Conservation (phyloP, 2,797 vertebrate species). For the Octomys mimax region DNA sequence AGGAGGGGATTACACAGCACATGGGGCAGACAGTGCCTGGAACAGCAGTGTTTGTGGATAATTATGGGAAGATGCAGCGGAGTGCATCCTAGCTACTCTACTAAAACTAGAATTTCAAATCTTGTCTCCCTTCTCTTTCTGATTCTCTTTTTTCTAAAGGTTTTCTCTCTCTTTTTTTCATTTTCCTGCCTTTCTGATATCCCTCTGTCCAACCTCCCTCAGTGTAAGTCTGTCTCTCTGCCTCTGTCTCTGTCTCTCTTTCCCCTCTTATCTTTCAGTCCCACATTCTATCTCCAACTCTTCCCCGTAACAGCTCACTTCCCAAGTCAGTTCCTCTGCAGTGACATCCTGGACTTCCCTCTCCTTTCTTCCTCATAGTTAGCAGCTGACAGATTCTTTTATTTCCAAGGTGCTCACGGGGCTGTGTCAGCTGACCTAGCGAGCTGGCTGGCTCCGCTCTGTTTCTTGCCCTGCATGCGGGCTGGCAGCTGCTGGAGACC, state of each 20-base stretch:
- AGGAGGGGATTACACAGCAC: background rate
- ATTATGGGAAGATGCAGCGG: constrained; percentile 48
- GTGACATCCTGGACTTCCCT: background rate
- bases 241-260: fast-evolving
- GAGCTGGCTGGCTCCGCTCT: background rate
- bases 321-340: background rate
- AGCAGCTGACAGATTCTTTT: background rate
- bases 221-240: background rate
- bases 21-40: background rate
- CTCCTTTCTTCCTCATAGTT: background rate
- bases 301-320: background rate
- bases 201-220: background rate
- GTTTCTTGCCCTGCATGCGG: background rate
- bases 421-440: background rate
- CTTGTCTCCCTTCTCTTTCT: background rate
- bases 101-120: background rate
- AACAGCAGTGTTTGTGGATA: constrained; percentile 79
- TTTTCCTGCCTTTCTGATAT: background rate
- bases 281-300: background rate
- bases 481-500: background rate
- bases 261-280: background rate
- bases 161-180: background rate
- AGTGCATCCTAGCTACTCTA: background rate
- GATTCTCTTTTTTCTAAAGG: background rate
- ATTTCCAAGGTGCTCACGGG: background rate